Base-by-base conservation (phyloP, 2,888 invertebrate genomes). In the Acanthosepion lycidas region DNA sequence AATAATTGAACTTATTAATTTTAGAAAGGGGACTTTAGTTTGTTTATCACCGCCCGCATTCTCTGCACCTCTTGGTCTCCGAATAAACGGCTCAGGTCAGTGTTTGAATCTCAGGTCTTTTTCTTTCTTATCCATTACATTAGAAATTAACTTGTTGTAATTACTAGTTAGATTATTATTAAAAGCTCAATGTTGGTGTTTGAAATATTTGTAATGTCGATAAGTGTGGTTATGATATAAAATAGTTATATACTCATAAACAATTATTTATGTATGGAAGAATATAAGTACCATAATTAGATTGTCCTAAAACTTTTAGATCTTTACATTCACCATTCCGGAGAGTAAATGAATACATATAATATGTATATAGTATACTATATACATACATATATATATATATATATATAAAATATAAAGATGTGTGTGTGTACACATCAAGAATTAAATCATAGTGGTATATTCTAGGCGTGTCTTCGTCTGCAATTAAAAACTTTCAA, bases 201-300 rank as follows among this genome's bases (percentile, higher is more conserved):
- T 33, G n/a, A 78, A n/a, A n/a, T n/a, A n/a, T 12, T n/a, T n/a
- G 78, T 33, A 4, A n/a, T n/a, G 78, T 78, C 8, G n/a, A 78
- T n/a, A 12, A 33, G n/a, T 78, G 78, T 33, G 33, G 78, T 78
- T 33, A n/a, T 78, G n/a, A n/a, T n/a, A 78, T 18, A 18, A 78
- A 78, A 78, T 78, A n/a, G n/a, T 78, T 78, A n/a, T 78, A 78
- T 9, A 23, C 28, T n/a, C 78, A 78, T 33, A 78, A 78, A 78
- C 78, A 78, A 78, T 78, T 78, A 78, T 78, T 33, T 78, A 33
- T 78, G 78, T 78, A 78, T 78, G 78, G 78, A 78, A 78, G 78
- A 78, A 78, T 78, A 15, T 78, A 78, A 78, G 78, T 78, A n/a
- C 78, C 78, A 78, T 78, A 78, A 78, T 78, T 78, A 18, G 78